Evolutionary conservation across 2,113 vertebrate genomes (phyloP).

Genomic region (Mesocricetus auratus): DNA sequence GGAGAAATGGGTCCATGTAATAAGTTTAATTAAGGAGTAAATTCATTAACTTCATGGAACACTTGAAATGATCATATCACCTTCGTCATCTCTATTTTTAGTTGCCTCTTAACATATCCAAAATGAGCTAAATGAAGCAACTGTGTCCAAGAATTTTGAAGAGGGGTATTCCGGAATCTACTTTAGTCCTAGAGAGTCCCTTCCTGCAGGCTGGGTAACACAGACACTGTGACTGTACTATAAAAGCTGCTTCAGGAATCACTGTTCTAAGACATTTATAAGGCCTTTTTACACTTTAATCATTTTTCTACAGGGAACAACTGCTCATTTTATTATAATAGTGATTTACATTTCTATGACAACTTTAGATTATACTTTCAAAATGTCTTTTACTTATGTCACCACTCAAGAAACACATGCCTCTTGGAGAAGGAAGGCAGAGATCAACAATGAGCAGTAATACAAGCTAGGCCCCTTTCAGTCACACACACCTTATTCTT

Average conservation of each 20-base stretch:
- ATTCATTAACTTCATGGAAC: background rate
- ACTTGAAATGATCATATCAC: constrained; percentile 2
- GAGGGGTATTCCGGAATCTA: background rate
- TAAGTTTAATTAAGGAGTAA: constrained; percentile 38
- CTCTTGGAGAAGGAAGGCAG: background rate
- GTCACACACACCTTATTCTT: background rate
- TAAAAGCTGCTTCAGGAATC: accelerated
- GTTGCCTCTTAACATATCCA: background rate
- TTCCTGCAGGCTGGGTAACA: background rate
- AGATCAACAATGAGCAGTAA: background rate
- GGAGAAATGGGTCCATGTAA: background rate
- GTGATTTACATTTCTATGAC: constrained; percentile 11
- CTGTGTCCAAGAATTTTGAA: background rate
- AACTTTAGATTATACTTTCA: constrained; percentile 33
- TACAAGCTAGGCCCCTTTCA: constrained; percentile 25
- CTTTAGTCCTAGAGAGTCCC: background rate
- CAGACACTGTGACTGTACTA: background rate
- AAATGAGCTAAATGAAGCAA: constrained; percentile 27
- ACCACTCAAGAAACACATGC: background rate
- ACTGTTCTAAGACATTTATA: background rate
- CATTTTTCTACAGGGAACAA: background rate
- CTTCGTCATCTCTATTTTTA: background rate
- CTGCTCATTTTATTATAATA: background rate
- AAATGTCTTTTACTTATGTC: constrained; percentile 4
- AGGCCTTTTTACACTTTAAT: background rate